Conservation (phyloP, 1,140 invertebrate genomes). For the Drosophila tropicalis region DNA sequence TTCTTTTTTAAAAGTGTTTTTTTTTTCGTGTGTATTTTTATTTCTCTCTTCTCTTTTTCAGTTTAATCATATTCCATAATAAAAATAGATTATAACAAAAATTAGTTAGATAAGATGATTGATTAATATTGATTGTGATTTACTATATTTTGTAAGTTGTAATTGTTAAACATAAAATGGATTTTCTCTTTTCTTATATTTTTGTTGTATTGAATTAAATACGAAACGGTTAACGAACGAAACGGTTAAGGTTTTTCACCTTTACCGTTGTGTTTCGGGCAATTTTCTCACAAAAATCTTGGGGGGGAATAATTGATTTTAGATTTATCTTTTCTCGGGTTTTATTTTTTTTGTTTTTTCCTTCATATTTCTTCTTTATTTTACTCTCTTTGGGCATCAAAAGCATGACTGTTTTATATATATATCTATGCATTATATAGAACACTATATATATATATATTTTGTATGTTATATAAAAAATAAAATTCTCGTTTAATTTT, state of each 20-base stretch:
- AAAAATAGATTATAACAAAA: slow-evolving; percentile 65
- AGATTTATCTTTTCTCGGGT: slow-evolving; percentile 18
- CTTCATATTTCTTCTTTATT: slow-evolving; percentile 23
- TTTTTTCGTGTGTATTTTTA: slow-evolving; percentile 44
- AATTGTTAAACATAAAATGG: slow-evolving; percentile 40
- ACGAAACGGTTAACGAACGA: slow-evolving; percentile 48
- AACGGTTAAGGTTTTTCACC: slow-evolving; percentile 37
- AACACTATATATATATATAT: slow-evolving; percentile 18
- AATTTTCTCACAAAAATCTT: slow-evolving; percentile 47
- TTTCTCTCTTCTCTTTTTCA: slow-evolving; percentile 53
- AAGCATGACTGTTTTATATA: slow-evolving; percentile 71
- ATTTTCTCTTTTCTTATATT: neutral
- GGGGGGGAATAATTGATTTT: slow-evolving; percentile 5
- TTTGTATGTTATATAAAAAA: slow-evolving; percentile 12
- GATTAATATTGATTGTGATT: slow-evolving; percentile 79
- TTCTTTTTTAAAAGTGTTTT: slow-evolving; percentile 49
- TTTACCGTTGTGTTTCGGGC: slow-evolving; percentile 37
- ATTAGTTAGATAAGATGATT: slow-evolving; percentile 48
- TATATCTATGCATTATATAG: slow-evolving; percentile 49
- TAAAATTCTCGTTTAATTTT: slow-evolving; percentile 40
- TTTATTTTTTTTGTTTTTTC: slow-evolving; percentile 22
- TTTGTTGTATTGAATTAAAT: slow-evolving; percentile 26
- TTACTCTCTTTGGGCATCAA: slow-evolving; percentile 72
- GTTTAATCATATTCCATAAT: slow-evolving; percentile 63
- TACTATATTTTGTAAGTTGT: slow-evolving; percentile 68